These are phyloP conservation scores for Formica selysi DNA, from an alignment of 1,140 invertebrate genomes.

Conservation along the genomic window DNA sequence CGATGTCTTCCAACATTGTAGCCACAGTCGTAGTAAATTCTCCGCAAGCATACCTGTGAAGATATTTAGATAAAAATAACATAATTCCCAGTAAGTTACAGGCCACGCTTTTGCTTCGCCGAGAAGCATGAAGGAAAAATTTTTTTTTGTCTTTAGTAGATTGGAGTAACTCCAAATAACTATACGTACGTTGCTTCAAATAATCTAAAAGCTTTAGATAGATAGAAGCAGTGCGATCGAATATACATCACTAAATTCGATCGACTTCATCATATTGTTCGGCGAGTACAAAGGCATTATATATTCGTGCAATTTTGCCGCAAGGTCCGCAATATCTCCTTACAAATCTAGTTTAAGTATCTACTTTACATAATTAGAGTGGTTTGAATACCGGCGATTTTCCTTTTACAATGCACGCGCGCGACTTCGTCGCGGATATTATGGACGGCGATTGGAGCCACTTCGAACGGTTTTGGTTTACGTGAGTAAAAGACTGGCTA, in stretches of 20 bases:
- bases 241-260: not conserved
- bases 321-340: conserved; percentile 68
- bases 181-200: not conserved
- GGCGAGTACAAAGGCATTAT: conserved; percentile 57
- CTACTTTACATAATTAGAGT: conserved; percentile 76
- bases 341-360: conserved; percentile 73
- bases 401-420: conserved; percentile 58
- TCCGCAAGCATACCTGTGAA: not conserved
- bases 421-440: conserved; percentile 41
- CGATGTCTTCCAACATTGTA: conserved; percentile 67
- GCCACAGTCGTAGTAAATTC: conserved; percentile 14
- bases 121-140: not conserved
- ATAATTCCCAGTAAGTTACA: not conserved
- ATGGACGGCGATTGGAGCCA: conserved; percentile 41
- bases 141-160: not conserved
- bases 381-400: conserved; percentile 70
- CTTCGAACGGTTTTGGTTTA: conserved; percentile 49
- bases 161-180: not conserved
- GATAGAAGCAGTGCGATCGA: not conserved
- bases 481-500: conserved; percentile 37
- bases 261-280: conserved; percentile 26
- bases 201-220: not conserved
- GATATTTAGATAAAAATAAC: conserved; percentile 6
- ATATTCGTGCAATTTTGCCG: conserved; percentile 65
- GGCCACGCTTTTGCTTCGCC: not conserved